Base-by-base conservation (phyloP, 2,888 invertebrate genomes). In the Malachius bipustulatus region DNA sequence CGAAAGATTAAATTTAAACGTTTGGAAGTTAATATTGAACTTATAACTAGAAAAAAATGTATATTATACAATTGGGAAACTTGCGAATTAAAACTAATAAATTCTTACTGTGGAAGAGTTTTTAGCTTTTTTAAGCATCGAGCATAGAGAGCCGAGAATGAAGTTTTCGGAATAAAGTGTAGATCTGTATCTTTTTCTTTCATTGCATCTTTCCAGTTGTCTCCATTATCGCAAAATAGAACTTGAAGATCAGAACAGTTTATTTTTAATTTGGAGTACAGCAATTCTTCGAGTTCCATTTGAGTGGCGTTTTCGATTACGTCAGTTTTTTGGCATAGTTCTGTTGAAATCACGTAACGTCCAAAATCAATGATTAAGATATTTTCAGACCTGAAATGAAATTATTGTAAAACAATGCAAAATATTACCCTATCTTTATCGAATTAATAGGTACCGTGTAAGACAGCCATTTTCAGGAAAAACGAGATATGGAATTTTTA, bases 271-370 rank as follows among this genome's bases (percentile, higher is more conserved):
- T 84, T 67, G 43, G 85, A 84, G 49, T 85, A 88, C 4, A 85
- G 63, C 31, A 78, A 69, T 54, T 84, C 82, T 50, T 87, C 84
- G 35, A 85, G 58, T 62, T 87, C 85, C 73, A 83, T 83, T 49
- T 80, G 77, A 0, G 84, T 84, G 1, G 79, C 77, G 50, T 82
- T 79, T 56, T 84, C 83, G 1, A 80, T 59, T 6, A 74, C 70
- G 32, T 75, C 61, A 42, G 75, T 73, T 1, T 69, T 62, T 1
- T 79, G 75, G 52, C 83, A 83, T 33, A 84, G 60, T 53, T 87
- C 84, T 9, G 81, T 82, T 47, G 71, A 74, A 4, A 84, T 62
- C 19, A 69, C 65, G 40, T 82, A 63, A 31, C 77, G 72, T 14
- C 82, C 83, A 26, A 81, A 65, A 59, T 87, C 85, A 11, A 82